phyloP scores from a whole-genome alignment of 2,888 invertebrate genomes.

The Sepiola atlantica region DNA sequence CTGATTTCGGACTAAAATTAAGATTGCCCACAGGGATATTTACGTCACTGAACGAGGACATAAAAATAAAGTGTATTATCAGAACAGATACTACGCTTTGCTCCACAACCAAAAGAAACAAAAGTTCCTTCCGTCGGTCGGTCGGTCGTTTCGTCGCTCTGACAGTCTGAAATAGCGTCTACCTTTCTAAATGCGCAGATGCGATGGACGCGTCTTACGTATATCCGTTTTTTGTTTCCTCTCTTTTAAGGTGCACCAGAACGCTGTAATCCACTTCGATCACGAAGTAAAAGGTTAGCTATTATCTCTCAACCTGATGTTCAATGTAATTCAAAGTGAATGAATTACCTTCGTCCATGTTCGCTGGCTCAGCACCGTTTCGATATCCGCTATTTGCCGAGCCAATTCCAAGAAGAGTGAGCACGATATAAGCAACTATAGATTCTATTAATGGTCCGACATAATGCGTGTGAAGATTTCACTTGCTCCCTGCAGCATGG shows the following conservation, averaged over 20 bases:
- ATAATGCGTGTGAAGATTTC: not conserved
- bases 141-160: too few relatives aligned
- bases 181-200: too few relatives aligned
- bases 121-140: too few relatives aligned
- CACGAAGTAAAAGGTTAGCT: not conserved
- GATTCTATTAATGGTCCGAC: not conserved
- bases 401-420: not conserved
- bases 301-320: not conserved
- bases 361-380: not conserved
- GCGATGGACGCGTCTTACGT: not conserved
- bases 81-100: too few relatives aligned
- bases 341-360: not conserved
- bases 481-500: not conserved
- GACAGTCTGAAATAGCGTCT: too few relatives aligned
- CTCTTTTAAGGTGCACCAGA: not conserved
- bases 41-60: too few relatives aligned
- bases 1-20: too few relatives aligned
- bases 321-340: not conserved
- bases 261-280: not conserved
- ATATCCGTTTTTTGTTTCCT: not conserved
- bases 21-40: too few relatives aligned
- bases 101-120: too few relatives aligned
- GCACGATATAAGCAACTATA: not conserved
- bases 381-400: not conserved
- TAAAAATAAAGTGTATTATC: too few relatives aligned